phyloP scores from a whole-genome alignment of 2,888 invertebrate species.

The Drosophila neotestacea region DNA sequence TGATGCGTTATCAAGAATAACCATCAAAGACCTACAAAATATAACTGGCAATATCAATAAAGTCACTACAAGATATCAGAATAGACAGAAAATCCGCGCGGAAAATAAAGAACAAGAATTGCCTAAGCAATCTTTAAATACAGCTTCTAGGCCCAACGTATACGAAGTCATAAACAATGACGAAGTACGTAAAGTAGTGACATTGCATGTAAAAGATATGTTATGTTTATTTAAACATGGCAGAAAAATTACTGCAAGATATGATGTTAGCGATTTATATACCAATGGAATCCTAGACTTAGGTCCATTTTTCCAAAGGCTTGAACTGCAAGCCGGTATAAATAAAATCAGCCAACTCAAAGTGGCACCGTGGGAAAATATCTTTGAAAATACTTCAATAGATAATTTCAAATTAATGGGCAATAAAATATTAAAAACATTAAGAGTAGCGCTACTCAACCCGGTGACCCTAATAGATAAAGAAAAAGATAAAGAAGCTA shows the following conservation, averaged over 20 bases:
- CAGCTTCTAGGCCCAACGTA: no score
- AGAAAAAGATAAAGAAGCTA: constrained; percentile 6
- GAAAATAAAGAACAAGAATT: background rate
- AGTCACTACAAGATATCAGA: background rate
- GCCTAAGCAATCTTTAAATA: background rate
- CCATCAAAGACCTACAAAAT: constrained; percentile 5
- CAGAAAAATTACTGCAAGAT: no score
- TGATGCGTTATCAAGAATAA: constrained; percentile 20
- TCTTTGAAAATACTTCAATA: constrained; percentile 3
- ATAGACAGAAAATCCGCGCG: constrained; percentile 8
- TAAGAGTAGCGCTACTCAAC: constrained; percentile 21
- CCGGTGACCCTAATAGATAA: constrained; percentile 5
- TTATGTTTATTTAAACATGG: no score
- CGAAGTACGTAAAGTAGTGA: background rate
- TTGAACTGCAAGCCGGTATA: constrained; percentile 16
- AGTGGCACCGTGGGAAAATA: constrained; percentile 2
- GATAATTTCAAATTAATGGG: constrained; percentile 4
- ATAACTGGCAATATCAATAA: background rate
- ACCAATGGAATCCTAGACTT: constrained; percentile 12
- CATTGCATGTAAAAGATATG: no score
- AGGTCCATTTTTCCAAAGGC: background rate
- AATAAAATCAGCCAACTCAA: background rate
- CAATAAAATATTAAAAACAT: constrained; percentile 3
- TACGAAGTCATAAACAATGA: background rate
- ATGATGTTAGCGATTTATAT: constrained; percentile 1